Percentiles rank a stretch among this genome's conserved stretches.
These are phyloP conservation scores for Eueides isabella DNA, from an alignment of 1,140 invertebrate genomes.

Conservation along the genomic window DNA sequence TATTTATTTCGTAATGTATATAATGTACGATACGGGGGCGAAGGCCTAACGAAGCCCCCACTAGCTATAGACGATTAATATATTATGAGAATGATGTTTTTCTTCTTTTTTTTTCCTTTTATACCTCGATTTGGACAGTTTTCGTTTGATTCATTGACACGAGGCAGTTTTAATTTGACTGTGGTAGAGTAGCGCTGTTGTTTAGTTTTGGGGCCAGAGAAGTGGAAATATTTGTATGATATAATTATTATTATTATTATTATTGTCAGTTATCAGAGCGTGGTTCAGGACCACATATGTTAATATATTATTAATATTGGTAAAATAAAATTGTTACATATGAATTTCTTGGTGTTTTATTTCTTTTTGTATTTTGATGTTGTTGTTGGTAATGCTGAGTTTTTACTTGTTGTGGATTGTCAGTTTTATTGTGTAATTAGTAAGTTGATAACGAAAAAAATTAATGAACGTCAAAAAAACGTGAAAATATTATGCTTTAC, in stretches of 20 bases:
- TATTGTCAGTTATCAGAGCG: slow-evolving; percentile 61
- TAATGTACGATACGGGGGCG: slow-evolving; percentile 67
- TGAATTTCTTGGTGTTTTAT: slow-evolving; percentile 54
- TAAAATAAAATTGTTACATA: slow-evolving; percentile 81
- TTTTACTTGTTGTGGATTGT: too few species aligned
- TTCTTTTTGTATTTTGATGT: slow-evolving; percentile 27
- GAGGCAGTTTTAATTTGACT: slow-evolving; percentile 59
- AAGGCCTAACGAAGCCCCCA: slow-evolving; percentile 35
- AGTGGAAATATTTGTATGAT: slow-evolving; percentile 79
- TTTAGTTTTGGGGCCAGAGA: slow-evolving; percentile 78
- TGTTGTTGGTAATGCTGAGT: too few species aligned
- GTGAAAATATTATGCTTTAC: too few species aligned
- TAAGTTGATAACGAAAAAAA: too few species aligned
- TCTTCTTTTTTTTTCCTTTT: slow-evolving; percentile 64
- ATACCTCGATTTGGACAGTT: slow-evolving; percentile 70
- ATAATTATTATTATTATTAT: slow-evolving; percentile 60
- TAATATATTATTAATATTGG: slow-evolving; percentile 82
- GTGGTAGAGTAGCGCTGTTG: slow-evolving; percentile 61
- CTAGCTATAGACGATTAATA: slow-evolving; percentile 61
- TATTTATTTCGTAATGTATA: slow-evolving; percentile 80
- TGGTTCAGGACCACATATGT: slow-evolving; percentile 78
- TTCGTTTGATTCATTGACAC: slow-evolving; percentile 45
- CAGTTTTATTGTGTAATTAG: too few species aligned
- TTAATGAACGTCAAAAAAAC: too few species aligned
- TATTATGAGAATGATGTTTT: slow-evolving; percentile 69